Conservation (phyloP, 2,113 vertebrate genomes). For the Rhinopomastus cyanomelas region DNA sequence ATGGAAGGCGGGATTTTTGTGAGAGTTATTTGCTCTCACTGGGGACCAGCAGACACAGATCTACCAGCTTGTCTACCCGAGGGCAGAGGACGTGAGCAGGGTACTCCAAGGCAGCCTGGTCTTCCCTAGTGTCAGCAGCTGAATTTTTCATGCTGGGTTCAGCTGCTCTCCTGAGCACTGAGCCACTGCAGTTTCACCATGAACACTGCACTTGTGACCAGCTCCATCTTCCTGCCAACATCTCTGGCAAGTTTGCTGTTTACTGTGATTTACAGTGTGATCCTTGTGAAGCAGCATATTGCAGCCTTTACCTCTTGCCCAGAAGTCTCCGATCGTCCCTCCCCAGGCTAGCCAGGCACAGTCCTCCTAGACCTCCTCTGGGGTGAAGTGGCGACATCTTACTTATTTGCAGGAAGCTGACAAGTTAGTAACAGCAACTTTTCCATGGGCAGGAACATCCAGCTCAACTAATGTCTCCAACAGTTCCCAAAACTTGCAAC, state of each 20-base stretch:
- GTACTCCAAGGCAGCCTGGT: neutral
- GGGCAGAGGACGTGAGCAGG: neutral
- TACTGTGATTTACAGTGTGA: neutral
- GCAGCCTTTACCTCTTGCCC: neutral
- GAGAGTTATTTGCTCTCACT: accelerated
- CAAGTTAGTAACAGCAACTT: neutral
- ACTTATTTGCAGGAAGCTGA: neutral
- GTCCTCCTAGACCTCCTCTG: accelerated
- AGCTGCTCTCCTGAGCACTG: accelerated
- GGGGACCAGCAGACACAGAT: neutral
- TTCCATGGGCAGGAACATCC: neutral
- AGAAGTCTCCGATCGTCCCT: neutral
- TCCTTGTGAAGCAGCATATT: neutral
- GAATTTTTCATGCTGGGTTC: neutral
- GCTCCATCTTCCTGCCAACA: neutral
- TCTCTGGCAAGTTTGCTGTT: neutral
- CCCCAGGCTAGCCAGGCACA: neutral
- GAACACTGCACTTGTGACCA: accelerated
- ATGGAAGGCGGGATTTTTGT: neutral
- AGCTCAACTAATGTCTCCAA: neutral
- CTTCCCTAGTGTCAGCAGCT: accelerated
- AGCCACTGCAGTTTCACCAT: accelerated
- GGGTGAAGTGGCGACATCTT: neutral
- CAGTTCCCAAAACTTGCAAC: neutral
- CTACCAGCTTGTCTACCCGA: neutral